Evolutionary conservation across 2,888 invertebrate genomes (phyloP).

Genomic region (Lithosia quadra): DNA sequence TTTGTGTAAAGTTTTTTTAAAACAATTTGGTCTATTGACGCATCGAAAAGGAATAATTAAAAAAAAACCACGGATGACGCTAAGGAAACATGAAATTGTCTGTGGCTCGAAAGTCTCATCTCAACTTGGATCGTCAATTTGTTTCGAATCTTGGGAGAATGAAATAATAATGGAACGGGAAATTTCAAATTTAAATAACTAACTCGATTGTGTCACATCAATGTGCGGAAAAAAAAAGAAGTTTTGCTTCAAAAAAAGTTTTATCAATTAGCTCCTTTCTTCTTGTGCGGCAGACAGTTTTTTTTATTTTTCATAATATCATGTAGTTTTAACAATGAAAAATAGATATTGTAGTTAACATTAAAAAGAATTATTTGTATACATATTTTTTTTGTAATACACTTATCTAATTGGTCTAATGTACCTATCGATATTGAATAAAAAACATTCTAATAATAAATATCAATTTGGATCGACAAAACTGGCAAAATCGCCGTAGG

Average conservation of each 20-base stretch:
- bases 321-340: no score
- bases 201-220: slow-evolving; percentile 1
- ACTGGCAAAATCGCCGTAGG: neutral
- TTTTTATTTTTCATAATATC: neutral
- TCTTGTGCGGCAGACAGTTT: neutral
- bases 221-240: neutral
- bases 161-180: neutral
- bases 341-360: no score
- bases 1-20: no score
- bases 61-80: no score
- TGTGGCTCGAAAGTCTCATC: neutral
- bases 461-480: slow-evolving; percentile 32
- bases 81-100: neutral
- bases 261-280: neutral
- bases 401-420: no score
- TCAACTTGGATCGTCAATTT: neutral
- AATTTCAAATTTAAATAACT: slow-evolving; percentile 1
- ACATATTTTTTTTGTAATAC: no score
- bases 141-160: neutral
- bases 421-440: no score
- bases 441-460: slow-evolving; percentile 26
- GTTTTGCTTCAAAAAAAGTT: neutral
- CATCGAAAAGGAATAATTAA: no score
- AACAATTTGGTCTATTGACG: no score
- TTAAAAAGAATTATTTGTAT: no score